A percentile compares a stretch with the other conserved stretches of the same genome.
Conservation (phyloP, 2,797 vertebrate species). For the Cottoperca gobio region DNA sequence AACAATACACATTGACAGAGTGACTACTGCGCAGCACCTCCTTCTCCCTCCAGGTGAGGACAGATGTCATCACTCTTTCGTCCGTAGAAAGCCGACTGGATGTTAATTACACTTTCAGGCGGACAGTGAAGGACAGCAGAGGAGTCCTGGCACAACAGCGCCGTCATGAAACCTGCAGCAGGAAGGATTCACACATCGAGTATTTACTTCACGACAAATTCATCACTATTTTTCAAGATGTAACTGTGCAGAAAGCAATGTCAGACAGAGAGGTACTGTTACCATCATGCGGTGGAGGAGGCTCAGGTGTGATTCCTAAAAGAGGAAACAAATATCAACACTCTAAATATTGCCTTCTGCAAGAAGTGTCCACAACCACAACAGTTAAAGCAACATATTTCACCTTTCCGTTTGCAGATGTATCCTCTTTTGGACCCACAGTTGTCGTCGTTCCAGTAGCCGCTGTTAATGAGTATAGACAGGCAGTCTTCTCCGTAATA, state of each 20-base stretch:
- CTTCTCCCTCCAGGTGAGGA: conserved; percentile 66
- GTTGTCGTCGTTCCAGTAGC: conserved; percentile 87
- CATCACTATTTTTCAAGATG: background rate
- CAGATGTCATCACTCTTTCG: conserved; percentile 78
- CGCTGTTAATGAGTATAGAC: conserved; percentile 79
- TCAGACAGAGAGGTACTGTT: conserved; percentile 15
- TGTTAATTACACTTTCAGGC: conserved; percentile 82
- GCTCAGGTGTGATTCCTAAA: conserved; percentile 80
- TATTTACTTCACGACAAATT: background rate
- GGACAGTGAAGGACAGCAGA: conserved; percentile 80
- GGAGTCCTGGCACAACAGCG: conserved; percentile 79
- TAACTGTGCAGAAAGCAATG: background rate
- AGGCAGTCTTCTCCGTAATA: conserved; percentile 84
- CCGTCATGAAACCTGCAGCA: conserved; percentile 79
- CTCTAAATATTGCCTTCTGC: background rate
- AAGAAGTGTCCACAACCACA: background rate
- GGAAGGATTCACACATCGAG: background rate
- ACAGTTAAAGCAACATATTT: background rate
- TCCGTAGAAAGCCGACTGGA: conserved; percentile 85
- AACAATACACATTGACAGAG: background rate
- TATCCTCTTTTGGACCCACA: conserved; percentile 83
- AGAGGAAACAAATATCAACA: conserved; percentile 37
- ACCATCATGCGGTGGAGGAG: conserved; percentile 87
- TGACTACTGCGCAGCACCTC: conserved; percentile 10
- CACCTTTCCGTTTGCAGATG: conserved; percentile 85